Evolutionary conservation across 64 coral and sea anemone genomes (phyloP), one percentile per base, ranked within the genome.

Genomic region (Exaiptasia diaphana): DNA sequence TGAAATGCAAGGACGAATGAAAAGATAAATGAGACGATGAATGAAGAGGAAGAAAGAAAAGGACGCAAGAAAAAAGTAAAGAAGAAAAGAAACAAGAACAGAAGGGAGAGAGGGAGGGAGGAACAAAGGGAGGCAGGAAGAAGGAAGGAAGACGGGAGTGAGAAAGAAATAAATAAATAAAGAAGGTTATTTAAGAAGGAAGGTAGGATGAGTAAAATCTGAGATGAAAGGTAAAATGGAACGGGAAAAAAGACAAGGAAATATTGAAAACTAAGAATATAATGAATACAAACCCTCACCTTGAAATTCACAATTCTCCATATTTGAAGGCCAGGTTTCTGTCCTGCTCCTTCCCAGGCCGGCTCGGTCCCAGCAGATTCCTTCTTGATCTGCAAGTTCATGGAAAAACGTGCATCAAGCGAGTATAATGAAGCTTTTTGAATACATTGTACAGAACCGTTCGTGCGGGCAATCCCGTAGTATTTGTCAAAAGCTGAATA

Each of bases 241-340:
- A 7, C 38, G 53, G 40, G 5, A n/a, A 38, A 34, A 41, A 4
- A 38, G 28, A 75, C 4, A 15, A 30, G 28, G 27, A 17, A 41
- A 0, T 20, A 10, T 22, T 28, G 35, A 63, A 60, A 15, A 37
- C 48, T 39, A 88, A 80, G 34, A 71, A 71, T 15, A 35, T 71
- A 37, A 17, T 22, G 8, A 38, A 71, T 22, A 41, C 25, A 39
- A 36, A 38, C 22, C 28, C 73, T 41, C 23, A 82, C 93, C 83
- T 97, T 97, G 52, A 97, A 97, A 43, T 97, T 43, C 5, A 91
- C 93, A 52, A 97, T 97, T 28, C 93, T 59, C 93, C 93, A 97
- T 11, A 97, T 91, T 64, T 87, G 79, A 3, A 91, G 4, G 28
- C 88, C 93, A 20, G 75, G 48, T 49, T 78, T 87, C 24, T 71